These are phyloP conservation scores for Asarcornis scutulata DNA, from an alignment of 2,113 vertebrate genomes.

Conservation along the genomic window DNA sequence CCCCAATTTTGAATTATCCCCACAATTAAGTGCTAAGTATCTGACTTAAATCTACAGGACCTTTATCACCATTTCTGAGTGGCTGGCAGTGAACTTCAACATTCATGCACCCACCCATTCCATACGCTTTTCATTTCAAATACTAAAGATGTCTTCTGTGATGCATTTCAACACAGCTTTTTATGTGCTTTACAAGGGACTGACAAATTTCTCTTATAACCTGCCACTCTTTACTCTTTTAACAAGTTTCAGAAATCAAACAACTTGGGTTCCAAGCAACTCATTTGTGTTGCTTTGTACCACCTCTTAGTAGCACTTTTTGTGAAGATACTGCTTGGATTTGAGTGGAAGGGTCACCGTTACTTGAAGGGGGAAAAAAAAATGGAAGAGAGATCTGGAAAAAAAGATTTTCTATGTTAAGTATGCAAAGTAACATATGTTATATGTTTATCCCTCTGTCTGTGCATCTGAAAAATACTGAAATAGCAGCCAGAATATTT, in stretches of 20 bases:
- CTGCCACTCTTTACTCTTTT: not conserved
- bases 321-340: not conserved
- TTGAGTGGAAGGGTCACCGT: not conserved
- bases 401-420: not conserved
- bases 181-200: not conserved
- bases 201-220: conserved; percentile 25
- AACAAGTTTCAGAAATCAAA: not conserved
- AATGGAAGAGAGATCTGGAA: not conserved
- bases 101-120: conserved; percentile 35
- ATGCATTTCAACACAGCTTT: conserved; percentile 47
- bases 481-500: not conserved
- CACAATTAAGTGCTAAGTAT: conserved; percentile 42
- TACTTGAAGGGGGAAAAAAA: not conserved
- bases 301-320: not conserved
- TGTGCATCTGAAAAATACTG: not conserved
- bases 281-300: not conserved
- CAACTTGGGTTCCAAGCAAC: not conserved
- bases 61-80: conserved; percentile 30
- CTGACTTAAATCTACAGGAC: conserved; percentile 18
- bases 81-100: not conserved
- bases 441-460: not conserved
- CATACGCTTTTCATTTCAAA: conserved; percentile 57
- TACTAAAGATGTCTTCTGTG: conserved; percentile 47
- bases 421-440: not conserved
- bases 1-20: conserved; percentile 49